Percentiles rank a stretch among this genome's conserved stretches.
Evolutionary conservation across 2,888 invertebrate genomes (phyloP).

Genomic region (Plagodis dolabraria): DNA sequence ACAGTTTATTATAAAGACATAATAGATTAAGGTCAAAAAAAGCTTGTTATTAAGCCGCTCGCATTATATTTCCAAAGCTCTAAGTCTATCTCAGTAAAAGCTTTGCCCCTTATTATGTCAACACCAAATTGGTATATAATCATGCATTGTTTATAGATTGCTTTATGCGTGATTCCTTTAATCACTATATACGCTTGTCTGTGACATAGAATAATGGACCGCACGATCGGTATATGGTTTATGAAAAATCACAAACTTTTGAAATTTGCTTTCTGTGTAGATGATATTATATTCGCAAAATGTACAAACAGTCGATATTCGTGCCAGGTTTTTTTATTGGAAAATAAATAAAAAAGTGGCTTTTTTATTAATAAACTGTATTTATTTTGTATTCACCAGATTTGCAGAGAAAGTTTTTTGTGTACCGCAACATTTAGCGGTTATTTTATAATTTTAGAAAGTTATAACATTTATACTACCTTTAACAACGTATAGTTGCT

Average conservation of each 20-base stretch:
- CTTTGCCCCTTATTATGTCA: slow-evolving; percentile 14
- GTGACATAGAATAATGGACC: slow-evolving; percentile 82
- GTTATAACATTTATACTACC: too few species aligned
- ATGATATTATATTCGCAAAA: slow-evolving; percentile 77
- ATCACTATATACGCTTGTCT: slow-evolving; percentile 72
- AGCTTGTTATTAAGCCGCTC: too few species aligned
- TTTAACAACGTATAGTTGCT: too few species aligned
- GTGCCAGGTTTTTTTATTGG: too few species aligned
- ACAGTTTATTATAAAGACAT: too few species aligned
- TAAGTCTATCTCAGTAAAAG: slow-evolving; percentile 1
- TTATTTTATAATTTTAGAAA: too few species aligned
- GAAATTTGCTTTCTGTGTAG: slow-evolving; percentile 75
- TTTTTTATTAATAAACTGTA: slow-evolving; percentile 30
- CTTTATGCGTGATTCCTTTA: slow-evolving; percentile 47
- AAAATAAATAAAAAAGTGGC: too few species aligned
- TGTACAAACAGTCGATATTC: slow-evolving; percentile 68
- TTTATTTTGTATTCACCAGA: too few species aligned
- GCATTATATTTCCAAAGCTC: background rate
- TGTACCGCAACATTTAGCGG: too few species aligned
- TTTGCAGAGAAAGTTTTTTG: too few species aligned
- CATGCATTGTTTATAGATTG: slow-evolving; percentile 27
- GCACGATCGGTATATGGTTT: slow-evolving; percentile 79
- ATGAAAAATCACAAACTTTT: slow-evolving; percentile 84
- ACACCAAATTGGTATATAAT: slow-evolving; percentile 20
- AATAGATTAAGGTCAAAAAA: too few species aligned